Evolutionary conservation across 2,113 vertebrate genomes (phyloP).

Genomic region (Picathartes gymnocephalus): DNA sequence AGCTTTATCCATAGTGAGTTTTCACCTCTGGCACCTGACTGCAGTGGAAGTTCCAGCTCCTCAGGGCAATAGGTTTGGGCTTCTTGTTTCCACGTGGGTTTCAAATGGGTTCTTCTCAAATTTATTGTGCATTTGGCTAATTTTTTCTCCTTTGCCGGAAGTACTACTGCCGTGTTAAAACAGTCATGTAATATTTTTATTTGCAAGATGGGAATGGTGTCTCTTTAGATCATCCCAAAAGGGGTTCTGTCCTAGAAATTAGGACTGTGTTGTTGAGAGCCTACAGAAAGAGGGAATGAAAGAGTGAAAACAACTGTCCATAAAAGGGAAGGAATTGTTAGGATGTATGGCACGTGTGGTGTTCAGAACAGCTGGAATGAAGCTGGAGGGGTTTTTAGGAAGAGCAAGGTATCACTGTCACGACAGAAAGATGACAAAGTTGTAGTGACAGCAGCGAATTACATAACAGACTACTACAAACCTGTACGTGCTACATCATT

Average conservation of each 20-base stretch:
- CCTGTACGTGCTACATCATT: background rate
- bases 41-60: background rate
- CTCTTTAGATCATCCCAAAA: background rate
- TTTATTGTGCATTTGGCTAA: background rate
- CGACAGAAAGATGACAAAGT: background rate
- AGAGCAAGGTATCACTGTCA: background rate
- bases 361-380: background rate
- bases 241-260: background rate
- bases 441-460: background rate
- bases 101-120: background rate
- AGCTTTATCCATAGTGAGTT: background rate
- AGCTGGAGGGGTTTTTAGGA: background rate
- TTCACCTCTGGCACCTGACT: background rate
- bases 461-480: background rate
- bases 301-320: background rate
- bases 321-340: background rate
- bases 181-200: background rate
- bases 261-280: background rate
- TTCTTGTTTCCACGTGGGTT: background rate
- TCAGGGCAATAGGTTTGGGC: background rate
- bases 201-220: background rate
- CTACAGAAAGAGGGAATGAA: background rate
- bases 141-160: background rate
- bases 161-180: background rate
- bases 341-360: background rate